phyloP scores from a whole-genome alignment of 2,113 vertebrate species.

The Tragulus kanchil region DNA sequence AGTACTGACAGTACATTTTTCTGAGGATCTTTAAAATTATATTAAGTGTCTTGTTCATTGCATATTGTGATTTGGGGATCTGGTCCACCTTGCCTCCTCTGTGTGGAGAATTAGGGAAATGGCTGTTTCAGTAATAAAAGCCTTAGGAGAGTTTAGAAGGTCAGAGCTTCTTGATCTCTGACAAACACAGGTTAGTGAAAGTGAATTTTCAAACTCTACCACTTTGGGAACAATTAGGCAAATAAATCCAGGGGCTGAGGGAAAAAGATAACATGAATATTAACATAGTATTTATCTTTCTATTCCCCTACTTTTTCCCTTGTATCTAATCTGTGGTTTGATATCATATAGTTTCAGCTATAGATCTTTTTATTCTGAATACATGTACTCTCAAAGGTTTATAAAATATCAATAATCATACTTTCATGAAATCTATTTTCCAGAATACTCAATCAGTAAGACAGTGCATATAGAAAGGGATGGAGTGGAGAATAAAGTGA shows the following conservation, averaged over 20 bases:
- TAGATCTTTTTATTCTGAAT: background rate
- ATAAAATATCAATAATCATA: conserved; percentile 1
- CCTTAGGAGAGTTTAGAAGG: conserved; percentile 56
- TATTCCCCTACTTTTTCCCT: background rate
- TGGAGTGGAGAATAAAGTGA: background rate
- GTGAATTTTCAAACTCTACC: conserved; percentile 58
- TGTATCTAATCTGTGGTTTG: conserved; percentile 30
- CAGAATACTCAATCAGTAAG: conserved; percentile 8
- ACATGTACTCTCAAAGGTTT: background rate
- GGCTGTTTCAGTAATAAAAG: conserved; percentile 37
- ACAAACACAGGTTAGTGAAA: conserved; percentile 65
- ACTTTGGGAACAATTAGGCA: conserved; percentile 61
- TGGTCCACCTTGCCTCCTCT: background rate
- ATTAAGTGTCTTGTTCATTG: background rate
- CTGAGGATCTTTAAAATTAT: background rate
- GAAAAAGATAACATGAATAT: conserved; percentile 48
- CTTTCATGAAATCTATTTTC: background rate
- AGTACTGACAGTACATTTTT: background rate
- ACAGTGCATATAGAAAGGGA: background rate
- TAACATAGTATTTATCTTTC: background rate
- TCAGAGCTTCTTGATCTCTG: conserved; percentile 54
- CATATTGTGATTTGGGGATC: background rate
- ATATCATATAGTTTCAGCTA: background rate
- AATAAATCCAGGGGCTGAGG: conserved; percentile 56
- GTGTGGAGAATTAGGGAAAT: background rate